A percentile compares a stretch with the other conserved stretches of the same genome.
These are phyloP conservation scores for Lasioglossum calceatum DNA, from an alignment of 2,888 invertebrate species.

Conservation along the genomic window DNA sequence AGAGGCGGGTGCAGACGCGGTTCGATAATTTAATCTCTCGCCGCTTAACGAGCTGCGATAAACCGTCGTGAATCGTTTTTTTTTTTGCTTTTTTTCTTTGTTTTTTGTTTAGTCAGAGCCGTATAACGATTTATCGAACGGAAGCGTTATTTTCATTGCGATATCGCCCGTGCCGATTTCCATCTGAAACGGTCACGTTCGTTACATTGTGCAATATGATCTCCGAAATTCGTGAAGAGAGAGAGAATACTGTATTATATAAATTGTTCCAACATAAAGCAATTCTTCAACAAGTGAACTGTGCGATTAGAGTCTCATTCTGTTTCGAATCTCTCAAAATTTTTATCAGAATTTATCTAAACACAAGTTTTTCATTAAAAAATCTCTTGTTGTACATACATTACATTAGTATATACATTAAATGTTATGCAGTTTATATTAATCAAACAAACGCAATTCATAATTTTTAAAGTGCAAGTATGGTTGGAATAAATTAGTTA, in stretches of 20 bases:
- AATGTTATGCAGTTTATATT: no score
- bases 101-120: constrained; percentile 23
- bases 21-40: constrained; percentile 72
- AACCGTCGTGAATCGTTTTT: constrained; percentile 58
- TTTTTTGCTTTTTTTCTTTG: neutral
- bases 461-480: no score
- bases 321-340: neutral
- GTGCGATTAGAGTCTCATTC: neutral
- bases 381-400: no score
- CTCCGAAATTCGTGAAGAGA: neutral
- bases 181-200: neutral
- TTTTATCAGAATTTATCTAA: neutral
- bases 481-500: no score
- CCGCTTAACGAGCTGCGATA: constrained; percentile 68
- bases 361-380: no score
- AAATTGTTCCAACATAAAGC: neutral
- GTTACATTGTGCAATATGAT: neutral
- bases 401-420: no score
- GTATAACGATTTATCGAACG: constrained; percentile 44
- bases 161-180: neutral
- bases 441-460: no score
- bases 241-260: neutral
- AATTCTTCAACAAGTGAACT: neutral
- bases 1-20: constrained; percentile 49
- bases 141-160: constrained; percentile 48